Base-by-base conservation (phyloP, 2,113 vertebrate species). In the Seriola rivoliana region DNA sequence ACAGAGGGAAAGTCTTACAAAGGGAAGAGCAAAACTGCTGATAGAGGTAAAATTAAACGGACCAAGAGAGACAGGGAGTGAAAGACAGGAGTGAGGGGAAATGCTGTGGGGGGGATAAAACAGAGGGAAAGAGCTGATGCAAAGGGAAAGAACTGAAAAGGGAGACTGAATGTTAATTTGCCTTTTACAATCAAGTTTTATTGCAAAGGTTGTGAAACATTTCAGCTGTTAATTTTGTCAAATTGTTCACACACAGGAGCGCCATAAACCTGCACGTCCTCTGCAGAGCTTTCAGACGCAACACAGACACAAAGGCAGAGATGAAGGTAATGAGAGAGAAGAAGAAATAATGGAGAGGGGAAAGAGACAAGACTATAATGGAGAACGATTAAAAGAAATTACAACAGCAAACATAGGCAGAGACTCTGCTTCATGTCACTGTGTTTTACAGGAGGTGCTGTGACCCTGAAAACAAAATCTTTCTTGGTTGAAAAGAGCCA, bases 21-120 rank as follows among this genome's bases (percentile, higher is more conserved):
- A 70, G n/a, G 46, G 44, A 80, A 38, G 25, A 50, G 38, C 16
- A 62, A 62, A 86, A 84, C 10, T 54, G 86, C 76, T 82, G 85
- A 89, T 46, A 19, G 71, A 74, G 9, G 46, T 60, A 32, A 79
- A 86, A 86, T 40, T 9, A 88, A 93, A 91, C 67, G 76, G 74
- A 81, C 72, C 76, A 72, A 66, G 38, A 80, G 59, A 65, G 34
- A 67, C 1, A 42, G 42, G 57, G 25, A 60, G 40, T 25, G 42
- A 64, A 57, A 86, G 67, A 80, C 16, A 72, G 64, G 40, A 4
- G 0, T 10, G 25, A 12, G 13, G 50, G 34, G 38, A n/a, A 71
- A 42, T 25, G 65, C 11, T 4, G 29, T 29, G 29, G 29, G 32
- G 48, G n/a, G 17, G 11, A 38, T 9, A 52, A 16, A n/a, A 25